phyloP scores from a whole-genome alignment of 2,113 vertebrate species.

The Noturus placidus region DNA sequence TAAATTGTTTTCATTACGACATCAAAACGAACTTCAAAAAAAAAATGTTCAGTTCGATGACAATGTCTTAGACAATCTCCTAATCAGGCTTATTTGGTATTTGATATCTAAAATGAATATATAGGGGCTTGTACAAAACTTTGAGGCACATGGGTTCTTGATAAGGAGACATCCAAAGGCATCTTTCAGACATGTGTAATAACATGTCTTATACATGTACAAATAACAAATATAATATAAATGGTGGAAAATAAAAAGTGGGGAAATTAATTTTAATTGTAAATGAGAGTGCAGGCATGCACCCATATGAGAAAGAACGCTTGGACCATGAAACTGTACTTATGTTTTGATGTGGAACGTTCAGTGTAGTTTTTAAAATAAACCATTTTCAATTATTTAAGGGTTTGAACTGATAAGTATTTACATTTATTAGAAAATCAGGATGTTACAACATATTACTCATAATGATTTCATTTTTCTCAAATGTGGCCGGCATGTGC shows the following conservation, averaged over 20 bases:
- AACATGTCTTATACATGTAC: not conserved
- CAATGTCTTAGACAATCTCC: not conserved
- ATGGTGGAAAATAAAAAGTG: not conserved
- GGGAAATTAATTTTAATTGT: not conserved
- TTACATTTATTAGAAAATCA: not conserved
- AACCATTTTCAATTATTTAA: too few relatives aligned
- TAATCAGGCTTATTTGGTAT: not conserved
- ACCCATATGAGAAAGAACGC: not conserved
- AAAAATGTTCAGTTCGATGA: not conserved
- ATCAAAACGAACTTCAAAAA: not conserved
- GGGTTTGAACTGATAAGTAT: not conserved
- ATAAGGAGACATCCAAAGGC: not conserved
- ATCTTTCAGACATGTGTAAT: not conserved
- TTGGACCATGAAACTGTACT: not conserved
- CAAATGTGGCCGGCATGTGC: not conserved
- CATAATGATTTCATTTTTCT: not conserved
- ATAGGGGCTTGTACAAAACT: not conserved
- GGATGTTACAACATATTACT: not conserved
- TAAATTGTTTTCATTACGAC: not conserved
- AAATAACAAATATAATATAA: not conserved
- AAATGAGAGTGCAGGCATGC: not conserved
- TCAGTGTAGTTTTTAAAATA: not conserved
- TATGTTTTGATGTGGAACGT: not conserved
- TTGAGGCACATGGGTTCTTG: not conserved
- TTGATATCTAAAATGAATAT: not conserved